phyloP scores from a whole-genome alignment of 2,113 vertebrate genomes.

The Ameiurus melas region DNA sequence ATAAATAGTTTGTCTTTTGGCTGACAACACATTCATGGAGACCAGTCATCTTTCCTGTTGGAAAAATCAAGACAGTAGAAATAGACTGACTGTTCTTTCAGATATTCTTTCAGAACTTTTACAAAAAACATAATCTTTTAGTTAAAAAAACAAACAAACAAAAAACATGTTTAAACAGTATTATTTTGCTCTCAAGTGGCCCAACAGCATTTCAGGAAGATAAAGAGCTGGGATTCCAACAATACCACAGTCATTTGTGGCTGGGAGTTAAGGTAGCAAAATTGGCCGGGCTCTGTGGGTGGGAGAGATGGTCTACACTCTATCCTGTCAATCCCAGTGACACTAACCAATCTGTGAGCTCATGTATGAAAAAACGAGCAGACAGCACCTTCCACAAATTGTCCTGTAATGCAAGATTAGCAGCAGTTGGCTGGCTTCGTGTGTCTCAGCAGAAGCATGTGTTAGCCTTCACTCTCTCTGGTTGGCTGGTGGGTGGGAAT shows the following conservation, averaged over 20 bases:
- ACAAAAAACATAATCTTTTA: not conserved
- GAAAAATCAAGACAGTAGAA: not conserved
- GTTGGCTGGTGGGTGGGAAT: not conserved
- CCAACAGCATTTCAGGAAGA: not conserved
- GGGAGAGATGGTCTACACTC: not conserved
- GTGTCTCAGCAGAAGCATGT: not conserved
- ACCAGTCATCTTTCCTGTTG: not conserved
- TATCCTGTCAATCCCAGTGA: not conserved
- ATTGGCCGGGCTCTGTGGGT: not conserved
- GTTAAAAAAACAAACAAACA: not conserved
- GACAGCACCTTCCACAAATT: not conserved
- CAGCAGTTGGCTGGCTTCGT: not conserved
- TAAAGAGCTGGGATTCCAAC: not conserved
- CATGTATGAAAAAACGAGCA: not conserved
- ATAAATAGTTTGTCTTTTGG: not conserved
- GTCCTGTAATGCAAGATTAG: not conserved
- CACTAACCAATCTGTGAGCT: not conserved
- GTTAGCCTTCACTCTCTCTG: not conserved
- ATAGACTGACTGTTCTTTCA: not conserved
- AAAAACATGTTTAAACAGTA: not conserved
- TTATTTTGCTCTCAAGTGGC: not conserved
- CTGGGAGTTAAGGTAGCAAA: not conserved
- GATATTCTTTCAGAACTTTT: not conserved
- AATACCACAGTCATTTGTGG: not conserved
- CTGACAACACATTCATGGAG: not conserved